Evolutionary conservation across 2,797 vertebrate genomes (phyloP).

Genomic region (Helicolenus hilgendorfi): DNA sequence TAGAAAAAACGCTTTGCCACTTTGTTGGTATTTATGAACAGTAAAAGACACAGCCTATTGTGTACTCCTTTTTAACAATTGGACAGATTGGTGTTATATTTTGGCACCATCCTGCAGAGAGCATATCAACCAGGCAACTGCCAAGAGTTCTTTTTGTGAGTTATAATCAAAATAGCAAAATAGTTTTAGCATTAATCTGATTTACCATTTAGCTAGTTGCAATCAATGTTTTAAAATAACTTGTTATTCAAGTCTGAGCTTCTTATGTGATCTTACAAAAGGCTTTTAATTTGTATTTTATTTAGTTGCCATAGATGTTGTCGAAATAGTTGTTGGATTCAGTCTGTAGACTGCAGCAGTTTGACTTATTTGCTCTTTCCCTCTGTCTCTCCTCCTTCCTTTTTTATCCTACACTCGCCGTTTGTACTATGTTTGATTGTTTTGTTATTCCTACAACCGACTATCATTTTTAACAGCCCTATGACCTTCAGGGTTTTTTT

Average conservation of each 20-base stretch:
- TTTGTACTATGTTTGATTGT: not conserved
- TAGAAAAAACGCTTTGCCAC: not conserved
- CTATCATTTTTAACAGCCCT: constrained; percentile 20
- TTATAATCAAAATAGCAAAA: not conserved
- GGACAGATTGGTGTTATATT: not conserved
- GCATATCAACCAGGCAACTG: not conserved
- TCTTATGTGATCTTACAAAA: not conserved
- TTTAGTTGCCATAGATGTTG: not conserved
- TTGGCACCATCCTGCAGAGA: not conserved
- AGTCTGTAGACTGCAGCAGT: not conserved
- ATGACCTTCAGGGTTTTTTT: constrained; percentile 44
- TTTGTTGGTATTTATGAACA: not conserved
- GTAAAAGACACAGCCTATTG: too few species aligned
- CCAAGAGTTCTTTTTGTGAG: not conserved
- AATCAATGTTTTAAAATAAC: not conserved
- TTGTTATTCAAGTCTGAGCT: not conserved
- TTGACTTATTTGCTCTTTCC: not conserved
- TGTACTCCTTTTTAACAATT: not conserved
- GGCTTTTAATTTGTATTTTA: not conserved
- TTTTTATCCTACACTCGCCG: not conserved
- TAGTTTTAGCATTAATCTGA: not conserved
- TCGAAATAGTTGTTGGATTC: not conserved
- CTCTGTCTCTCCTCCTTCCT: not conserved
- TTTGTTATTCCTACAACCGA: not conserved
- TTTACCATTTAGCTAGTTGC: not conserved